Evolutionary conservation across 2,888 invertebrate species (phyloP).

Genomic region (Torymus tubicola): DNA sequence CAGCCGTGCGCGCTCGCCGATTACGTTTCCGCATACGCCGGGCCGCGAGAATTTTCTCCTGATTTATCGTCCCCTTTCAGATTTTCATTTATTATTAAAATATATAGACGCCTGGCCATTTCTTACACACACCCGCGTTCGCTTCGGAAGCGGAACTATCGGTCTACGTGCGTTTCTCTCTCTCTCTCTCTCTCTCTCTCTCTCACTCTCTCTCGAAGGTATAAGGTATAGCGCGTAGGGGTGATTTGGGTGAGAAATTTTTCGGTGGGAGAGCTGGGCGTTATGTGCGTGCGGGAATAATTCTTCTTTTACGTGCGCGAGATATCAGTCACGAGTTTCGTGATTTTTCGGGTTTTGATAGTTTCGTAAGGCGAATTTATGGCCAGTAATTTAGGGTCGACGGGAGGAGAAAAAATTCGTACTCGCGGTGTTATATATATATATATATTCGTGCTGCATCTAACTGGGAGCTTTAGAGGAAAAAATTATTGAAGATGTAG

Average conservation of each 20-base stretch:
- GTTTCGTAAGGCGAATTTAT: background rate
- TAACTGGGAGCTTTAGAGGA: no score
- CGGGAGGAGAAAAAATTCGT: no score
- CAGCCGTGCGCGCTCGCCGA: constrained; percentile 14
- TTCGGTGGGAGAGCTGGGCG: background rate
- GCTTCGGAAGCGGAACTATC: constrained; percentile 49
- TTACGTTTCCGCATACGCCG: constrained; percentile 30
- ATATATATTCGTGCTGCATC: no score
- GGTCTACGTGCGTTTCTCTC: constrained; percentile 55
- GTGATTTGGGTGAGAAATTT: constrained; percentile 6
- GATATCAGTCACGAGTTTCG: constrained; percentile 1
- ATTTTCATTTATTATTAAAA: constrained; percentile 54
- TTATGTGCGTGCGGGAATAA: background rate
- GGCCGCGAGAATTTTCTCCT: constrained; percentile 35
- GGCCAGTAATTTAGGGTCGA: background rate
- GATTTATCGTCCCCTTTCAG: constrained; percentile 57
- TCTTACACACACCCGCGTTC: constrained; percentile 1
- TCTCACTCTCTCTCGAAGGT: no score
- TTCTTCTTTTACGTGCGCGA: constrained; percentile 2
- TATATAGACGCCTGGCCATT: constrained; percentile 40
- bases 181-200: no score
- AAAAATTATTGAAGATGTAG: no score
- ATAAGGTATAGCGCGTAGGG: no score
- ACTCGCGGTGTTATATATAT: no score
- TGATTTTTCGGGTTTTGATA: background rate